phyloP scores from a whole-genome alignment of 2,113 vertebrate genomes.

The Hippocampus mohnikei region DNA sequence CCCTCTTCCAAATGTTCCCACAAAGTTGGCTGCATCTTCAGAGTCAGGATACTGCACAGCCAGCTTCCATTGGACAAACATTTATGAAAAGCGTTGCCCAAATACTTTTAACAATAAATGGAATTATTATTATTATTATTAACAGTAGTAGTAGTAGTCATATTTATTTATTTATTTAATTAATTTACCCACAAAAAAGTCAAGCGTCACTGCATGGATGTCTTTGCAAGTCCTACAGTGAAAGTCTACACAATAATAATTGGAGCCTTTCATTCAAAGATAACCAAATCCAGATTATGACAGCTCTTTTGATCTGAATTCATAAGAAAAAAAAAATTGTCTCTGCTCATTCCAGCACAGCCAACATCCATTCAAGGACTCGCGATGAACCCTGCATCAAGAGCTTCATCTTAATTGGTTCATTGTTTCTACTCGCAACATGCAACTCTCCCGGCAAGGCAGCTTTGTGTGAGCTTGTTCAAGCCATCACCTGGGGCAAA shows the following conservation, averaged over 20 bases:
- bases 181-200: no score
- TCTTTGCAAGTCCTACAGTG: slow-evolving; percentile 14
- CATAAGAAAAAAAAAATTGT: slow-evolving; percentile 15
- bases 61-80: background rate
- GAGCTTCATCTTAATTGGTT: slow-evolving; percentile 62
- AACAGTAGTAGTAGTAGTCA: no score
- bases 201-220: background rate
- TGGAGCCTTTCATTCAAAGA: slow-evolving; percentile 57
- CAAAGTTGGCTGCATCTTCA: background rate
- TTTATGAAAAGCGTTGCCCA: background rate
- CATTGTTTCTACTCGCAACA: slow-evolving; percentile 58
- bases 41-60: no score
- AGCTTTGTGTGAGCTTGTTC: slow-evolving; percentile 56
- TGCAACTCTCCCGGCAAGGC: slow-evolving; percentile 44
- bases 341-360: slow-evolving; percentile 37
- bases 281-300: slow-evolving; percentile 59
- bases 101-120: background rate
- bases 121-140: no score
- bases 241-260: slow-evolving; percentile 51
- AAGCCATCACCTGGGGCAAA: slow-evolving; percentile 66
- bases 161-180: no score
- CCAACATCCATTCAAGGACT: slow-evolving; percentile 58
- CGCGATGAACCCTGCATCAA: slow-evolving; percentile 46
- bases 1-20: no score
- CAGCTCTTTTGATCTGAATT: slow-evolving; percentile 63